Base-by-base conservation (phyloP, 2,797 vertebrate genomes). In the Thalassophryne amazonica region DNA sequence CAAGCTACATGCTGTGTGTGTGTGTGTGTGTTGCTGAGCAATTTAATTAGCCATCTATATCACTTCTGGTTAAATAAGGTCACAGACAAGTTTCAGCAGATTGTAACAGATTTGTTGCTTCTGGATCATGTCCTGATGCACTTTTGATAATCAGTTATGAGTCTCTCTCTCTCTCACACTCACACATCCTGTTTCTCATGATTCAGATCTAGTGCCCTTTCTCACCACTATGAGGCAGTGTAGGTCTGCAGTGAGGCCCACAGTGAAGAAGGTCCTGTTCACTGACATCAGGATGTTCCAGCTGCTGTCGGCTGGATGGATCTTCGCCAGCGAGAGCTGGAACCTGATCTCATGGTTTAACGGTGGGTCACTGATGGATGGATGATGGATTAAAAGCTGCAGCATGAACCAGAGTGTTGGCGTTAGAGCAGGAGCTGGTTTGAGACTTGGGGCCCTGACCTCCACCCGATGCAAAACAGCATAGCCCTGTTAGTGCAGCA, bases 11-110 rank as follows among this genome's bases (percentile, higher is more conserved):
- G n/a, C n/a, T 24, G 41, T 23, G 38, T 35, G 49, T 15, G 16
- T 36, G 38, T 17, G 13, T 20, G 18, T 38, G 34, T 20, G 31
- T 10, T 16, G 5, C 1, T 1, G 10, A 55, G 43, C 18, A 23
- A 32, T 69, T 66, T 50, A 30, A 52, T 68, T 49, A 59, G 41
- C 60, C 33, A 30, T 2, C 21, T 19, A 13, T 31, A 52, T 60
- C 33, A 40, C 39, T 38, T 29, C 12, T 17, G 14, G 30, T 46
- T 38, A 54, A 36, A 23, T 21, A n/a, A 40, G 30, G 9, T 15
- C 13, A 42, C 13, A 20, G 18, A 21, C 23, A 35, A 27, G 35
- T 41, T 30, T 53, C 53, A 27, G 37, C 15, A n/a, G 9, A 14
- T 28, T 4, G 11, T 41, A 23, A 27, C 8, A 43, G 11, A 25